These are phyloP conservation scores for Corvus hawaiiensis DNA, from an alignment of 2,113 vertebrate genomes.

Conservation along the genomic window DNA sequence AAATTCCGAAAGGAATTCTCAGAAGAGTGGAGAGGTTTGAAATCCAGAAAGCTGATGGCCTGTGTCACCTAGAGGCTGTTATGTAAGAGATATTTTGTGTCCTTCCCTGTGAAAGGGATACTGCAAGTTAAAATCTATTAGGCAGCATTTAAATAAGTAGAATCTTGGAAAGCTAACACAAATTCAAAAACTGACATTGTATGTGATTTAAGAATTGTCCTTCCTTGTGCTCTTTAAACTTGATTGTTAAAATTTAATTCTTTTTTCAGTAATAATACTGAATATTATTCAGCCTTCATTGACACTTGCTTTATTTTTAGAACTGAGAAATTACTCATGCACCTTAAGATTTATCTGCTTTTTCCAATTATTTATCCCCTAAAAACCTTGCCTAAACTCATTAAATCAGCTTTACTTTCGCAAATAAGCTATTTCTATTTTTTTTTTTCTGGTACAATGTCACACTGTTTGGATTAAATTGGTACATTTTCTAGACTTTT, in stretches of 20 bases:
- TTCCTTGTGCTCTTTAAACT: background rate
- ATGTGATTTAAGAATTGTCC: background rate
- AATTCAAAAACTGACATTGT: background rate
- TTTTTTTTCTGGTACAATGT: background rate
- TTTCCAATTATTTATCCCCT: background rate
- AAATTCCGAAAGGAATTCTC: slow-evolving; percentile 61
- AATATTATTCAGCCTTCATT: background rate
- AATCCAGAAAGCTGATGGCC: slow-evolving; percentile 62
- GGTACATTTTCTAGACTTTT: background rate
- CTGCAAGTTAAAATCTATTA: background rate
- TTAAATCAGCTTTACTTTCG: background rate
- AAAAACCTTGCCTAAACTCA: background rate
- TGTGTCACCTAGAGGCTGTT: slow-evolving; percentile 69
- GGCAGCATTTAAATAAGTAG: background rate
- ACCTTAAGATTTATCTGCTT: background rate
- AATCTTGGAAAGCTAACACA: background rate
- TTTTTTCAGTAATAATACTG: background rate
- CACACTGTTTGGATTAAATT: background rate
- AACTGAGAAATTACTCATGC: background rate
- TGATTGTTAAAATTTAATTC: background rate
- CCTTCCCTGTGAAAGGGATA: background rate
- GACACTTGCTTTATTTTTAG: background rate
- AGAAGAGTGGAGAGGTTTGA: slow-evolving; percentile 57
- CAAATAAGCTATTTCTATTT: background rate
- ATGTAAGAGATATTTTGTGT: slow-evolving; percentile 66